Evolutionary conservation across 2,888 invertebrate species (phyloP).

Genomic region (Chymomyza caudatula): DNA sequence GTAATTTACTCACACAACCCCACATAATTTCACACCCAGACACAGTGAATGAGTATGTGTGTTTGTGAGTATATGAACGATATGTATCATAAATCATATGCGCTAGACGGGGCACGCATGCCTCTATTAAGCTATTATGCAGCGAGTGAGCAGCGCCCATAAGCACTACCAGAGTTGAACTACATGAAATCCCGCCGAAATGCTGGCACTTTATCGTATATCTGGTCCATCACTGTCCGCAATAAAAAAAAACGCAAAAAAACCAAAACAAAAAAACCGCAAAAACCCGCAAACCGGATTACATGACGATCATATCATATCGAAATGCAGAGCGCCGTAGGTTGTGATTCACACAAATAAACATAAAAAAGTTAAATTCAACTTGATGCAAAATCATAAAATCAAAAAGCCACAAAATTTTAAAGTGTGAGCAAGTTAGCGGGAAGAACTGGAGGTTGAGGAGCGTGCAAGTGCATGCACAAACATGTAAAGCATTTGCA

Average conservation of each 20-base stretch:
- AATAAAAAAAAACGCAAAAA: background rate
- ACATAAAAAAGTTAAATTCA: constrained; percentile 25
- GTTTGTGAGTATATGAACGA: background rate
- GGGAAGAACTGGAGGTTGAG: background rate
- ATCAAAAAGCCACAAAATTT: constrained; percentile 25
- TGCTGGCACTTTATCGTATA: background rate
- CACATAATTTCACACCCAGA: background rate
- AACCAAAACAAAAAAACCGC: constrained; percentile 2
- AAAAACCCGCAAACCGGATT: constrained; percentile 33
- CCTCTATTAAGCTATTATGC: constrained; percentile 26
- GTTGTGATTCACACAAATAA: constrained; percentile 24
- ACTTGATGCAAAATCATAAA: constrained; percentile 27
- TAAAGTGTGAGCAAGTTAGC: background rate
- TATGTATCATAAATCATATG: constrained; percentile 16
- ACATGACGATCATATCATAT: constrained; percentile 44
- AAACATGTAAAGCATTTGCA: background rate
- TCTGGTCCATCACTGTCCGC: background rate
- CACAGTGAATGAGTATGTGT: background rate
- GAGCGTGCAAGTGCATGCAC: background rate
- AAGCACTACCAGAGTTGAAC: constrained; percentile 7
- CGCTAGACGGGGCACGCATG: constrained; percentile 1
- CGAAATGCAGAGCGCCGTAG: constrained; percentile 39
- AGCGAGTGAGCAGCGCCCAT: constrained; percentile 1
- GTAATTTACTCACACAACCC: background rate
- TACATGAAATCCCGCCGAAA: constrained; percentile 16